These are phyloP conservation scores for Diglossa cyanea DNA, from an alignment of 2,797 vertebrate genomes.

Conservation along the genomic window DNA sequence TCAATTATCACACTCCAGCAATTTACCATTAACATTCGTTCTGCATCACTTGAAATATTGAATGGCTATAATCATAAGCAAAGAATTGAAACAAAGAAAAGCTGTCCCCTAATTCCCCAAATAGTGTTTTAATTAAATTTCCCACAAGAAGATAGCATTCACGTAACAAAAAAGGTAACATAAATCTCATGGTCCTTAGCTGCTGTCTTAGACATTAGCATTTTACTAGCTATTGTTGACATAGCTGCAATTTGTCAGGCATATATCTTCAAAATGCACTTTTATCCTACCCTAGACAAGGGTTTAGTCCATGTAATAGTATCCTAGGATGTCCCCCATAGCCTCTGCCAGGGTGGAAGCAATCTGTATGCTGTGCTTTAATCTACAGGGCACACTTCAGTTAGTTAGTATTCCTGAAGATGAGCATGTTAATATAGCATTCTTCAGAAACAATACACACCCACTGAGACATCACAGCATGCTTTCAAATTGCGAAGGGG, in stretches of 20 bases:
- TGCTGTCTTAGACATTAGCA: not conserved
- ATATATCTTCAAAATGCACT: not conserved
- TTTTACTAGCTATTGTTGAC: not conserved
- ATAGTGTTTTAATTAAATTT: constrained; percentile 56
- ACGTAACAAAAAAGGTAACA: not conserved
- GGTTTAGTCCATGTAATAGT: not conserved
- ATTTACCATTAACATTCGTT: constrained; percentile 63
- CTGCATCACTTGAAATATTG: constrained; percentile 48
- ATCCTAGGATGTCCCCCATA: not conserved
- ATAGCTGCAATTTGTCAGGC: not conserved
- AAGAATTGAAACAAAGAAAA: constrained; percentile 51
- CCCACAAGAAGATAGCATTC: not conserved
- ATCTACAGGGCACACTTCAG: not conserved
- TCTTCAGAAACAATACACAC: not conserved
- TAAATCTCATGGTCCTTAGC: constrained; percentile 8
- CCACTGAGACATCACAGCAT: not conserved
- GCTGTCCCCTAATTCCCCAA: constrained; percentile 14
- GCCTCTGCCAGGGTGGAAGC: not conserved
- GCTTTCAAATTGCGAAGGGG: not conserved
- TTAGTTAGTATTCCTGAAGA: not conserved
- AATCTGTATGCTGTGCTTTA: not conserved
- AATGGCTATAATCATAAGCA: constrained; percentile 36
- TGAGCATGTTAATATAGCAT: not conserved
- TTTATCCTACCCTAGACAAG: not conserved
- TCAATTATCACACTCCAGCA: constrained; percentile 64